A percentile compares a stretch with the other conserved stretches of the same genome.
Evolutionary conservation across 2,888 invertebrate genomes (phyloP).

Genomic region (Ctena decussata): DNA sequence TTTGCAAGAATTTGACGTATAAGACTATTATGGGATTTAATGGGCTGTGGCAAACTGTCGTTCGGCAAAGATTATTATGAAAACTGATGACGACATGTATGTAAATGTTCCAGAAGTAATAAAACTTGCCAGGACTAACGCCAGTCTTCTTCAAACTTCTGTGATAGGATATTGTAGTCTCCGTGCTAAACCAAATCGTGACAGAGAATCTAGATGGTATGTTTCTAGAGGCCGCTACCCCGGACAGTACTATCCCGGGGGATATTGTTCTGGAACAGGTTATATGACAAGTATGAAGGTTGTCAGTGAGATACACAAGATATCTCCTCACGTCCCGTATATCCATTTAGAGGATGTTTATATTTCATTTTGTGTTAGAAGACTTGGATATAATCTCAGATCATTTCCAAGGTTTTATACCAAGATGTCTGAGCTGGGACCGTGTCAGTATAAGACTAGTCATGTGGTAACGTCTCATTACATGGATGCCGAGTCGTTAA

Average conservation of each 20-base stretch:
- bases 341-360: conserved; percentile 72
- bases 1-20: conserved; percentile 65
- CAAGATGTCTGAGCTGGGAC: conserved; percentile 18
- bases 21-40: conserved; percentile 68
- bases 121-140: conserved; percentile 3
- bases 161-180: conserved; percentile 57
- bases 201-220: conserved; percentile 66
- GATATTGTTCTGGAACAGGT: conserved; percentile 69
- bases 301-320: conserved; percentile 44
- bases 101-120: conserved; percentile 61
- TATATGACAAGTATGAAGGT: conserved; percentile 62
- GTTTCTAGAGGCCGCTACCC: conserved; percentile 60
- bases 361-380: conserved; percentile 62
- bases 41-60: conserved; percentile 60
- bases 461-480: conserved; percentile 54
- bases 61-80: conserved; percentile 60
- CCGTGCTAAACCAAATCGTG: conserved; percentile 51
- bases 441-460: conserved; percentile 51
- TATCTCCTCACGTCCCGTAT: conserved; percentile 65
- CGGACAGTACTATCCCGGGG: conserved; percentile 44
- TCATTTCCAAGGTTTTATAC: conserved; percentile 48
- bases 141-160: conserved; percentile 25
- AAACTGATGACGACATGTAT: conserved; percentile 80
- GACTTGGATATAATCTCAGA: conserved; percentile 47
- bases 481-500: neutral